A percentile compares a stretch with the other conserved stretches of the same genome.
phyloP scores from a whole-genome alignment of 1,140 invertebrate species.

The Pseudomyrmex gracilis region DNA sequence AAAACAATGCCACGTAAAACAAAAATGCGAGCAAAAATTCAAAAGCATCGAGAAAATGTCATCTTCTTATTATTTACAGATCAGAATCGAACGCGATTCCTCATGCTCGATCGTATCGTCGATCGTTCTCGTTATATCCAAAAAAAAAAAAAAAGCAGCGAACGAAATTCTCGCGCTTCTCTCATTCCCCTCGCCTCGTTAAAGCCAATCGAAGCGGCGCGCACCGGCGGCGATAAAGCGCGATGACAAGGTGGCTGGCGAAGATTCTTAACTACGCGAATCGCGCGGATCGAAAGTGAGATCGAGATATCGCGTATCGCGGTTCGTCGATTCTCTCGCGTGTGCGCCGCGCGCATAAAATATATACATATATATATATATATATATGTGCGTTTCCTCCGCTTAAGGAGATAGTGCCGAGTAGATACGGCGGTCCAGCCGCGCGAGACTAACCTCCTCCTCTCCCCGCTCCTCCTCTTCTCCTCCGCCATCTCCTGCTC shows the following conservation, averaged over 20 bases:
- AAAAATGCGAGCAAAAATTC: neutral
- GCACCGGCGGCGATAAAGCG: conserved; percentile 33
- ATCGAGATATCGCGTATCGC: conserved; percentile 62
- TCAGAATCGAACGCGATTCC: neutral
- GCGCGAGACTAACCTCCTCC: conserved; percentile 29
- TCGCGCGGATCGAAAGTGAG: conserved; percentile 69
- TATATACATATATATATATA: too few species aligned
- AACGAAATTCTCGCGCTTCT: conserved; percentile 14
- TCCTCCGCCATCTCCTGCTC: neutral
- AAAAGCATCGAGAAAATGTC: neutral
- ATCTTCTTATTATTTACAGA: neutral
- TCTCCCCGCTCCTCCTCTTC: neutral
- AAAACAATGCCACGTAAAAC: too few species aligned
- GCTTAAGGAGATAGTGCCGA: conserved; percentile 63
- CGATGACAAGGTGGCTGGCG: neutral
- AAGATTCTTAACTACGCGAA: neutral
- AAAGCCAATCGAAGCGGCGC: conserved; percentile 51
- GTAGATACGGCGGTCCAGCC: conserved; percentile 40
- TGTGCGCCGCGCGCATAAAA: conserved; percentile 17
- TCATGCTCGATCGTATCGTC: neutral
- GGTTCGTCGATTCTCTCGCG: conserved; percentile 41
- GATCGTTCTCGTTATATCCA: neutral
- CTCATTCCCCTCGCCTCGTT: conserved; percentile 8
- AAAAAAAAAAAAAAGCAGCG: neutral
- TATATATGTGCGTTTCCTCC: conserved; percentile 48